phyloP scores from a whole-genome alignment of 2,888 invertebrate genomes.

The Phrixothrix hirtus region DNA sequence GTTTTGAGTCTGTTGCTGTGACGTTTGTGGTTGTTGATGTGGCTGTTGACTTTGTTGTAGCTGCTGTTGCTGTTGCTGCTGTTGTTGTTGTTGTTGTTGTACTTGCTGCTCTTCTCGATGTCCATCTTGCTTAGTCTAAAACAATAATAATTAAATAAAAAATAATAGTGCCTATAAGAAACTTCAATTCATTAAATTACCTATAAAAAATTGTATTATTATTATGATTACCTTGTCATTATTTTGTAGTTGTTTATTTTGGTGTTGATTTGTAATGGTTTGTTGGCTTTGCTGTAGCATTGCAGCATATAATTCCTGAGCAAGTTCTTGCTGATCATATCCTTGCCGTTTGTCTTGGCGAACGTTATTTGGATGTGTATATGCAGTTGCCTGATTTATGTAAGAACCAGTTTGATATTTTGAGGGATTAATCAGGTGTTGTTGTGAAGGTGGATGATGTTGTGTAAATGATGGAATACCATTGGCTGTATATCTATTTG shows the following conservation, averaged over 20 bases:
- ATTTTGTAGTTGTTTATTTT: conserved; percentile 37
- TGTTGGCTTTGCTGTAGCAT: conserved; percentile 48
- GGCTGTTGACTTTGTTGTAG: conserved; percentile 34
- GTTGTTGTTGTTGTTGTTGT: conserved; percentile 33
- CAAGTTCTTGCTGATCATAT: conserved; percentile 50
- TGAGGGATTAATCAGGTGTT: conserved; percentile 43
- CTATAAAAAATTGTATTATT: too few species aligned
- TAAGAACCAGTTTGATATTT: conserved; percentile 47
- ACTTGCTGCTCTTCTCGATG: conserved; percentile 39
- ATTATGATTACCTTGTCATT: conserved; percentile 46
- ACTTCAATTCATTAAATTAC: not conserved
- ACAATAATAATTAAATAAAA: too few species aligned
- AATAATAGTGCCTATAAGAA: not conserved
- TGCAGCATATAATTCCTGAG: conserved; percentile 50
- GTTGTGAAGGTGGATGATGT: conserved; percentile 51
- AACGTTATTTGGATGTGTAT: conserved; percentile 45
- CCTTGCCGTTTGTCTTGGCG: conserved; percentile 49
- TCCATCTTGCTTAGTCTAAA: conserved; percentile 41
- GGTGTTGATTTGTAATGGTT: conserved; percentile 36
- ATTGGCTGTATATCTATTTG: conserved; percentile 52
- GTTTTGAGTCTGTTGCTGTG: conserved; percentile 36
- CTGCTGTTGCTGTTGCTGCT: conserved; percentile 34
- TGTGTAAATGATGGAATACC: conserved; percentile 59
- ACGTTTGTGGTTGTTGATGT: conserved; percentile 37
- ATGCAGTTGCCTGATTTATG: conserved; percentile 46